Conservation (phyloP, 2,888 invertebrate species). For the Parochlus steinenii region DNA sequence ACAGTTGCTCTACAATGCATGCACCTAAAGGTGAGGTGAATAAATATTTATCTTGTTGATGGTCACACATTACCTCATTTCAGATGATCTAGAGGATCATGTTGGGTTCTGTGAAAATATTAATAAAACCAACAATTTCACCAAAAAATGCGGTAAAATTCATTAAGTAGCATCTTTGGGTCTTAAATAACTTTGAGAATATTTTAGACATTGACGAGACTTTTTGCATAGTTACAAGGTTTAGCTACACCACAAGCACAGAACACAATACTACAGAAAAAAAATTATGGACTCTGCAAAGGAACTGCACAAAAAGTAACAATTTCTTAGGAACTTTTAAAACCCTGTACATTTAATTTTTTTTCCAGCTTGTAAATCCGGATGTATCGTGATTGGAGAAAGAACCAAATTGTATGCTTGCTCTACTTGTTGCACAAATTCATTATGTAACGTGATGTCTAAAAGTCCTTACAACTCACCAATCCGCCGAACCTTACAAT, state of each 20-base stretch:
- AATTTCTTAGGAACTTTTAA: no score
- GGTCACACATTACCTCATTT: no score
- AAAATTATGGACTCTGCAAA: slow-evolving; percentile 67
- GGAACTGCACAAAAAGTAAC: slow-evolving; percentile 67
- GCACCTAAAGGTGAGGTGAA: no score
- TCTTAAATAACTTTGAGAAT: no score
- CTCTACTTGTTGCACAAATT: slow-evolving; percentile 66
- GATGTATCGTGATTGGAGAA: slow-evolving; percentile 79
- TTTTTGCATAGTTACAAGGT: slow-evolving; percentile 51
- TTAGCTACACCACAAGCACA: slow-evolving; percentile 67
- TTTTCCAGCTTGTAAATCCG: slow-evolving; percentile 75
- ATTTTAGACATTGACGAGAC: no score
- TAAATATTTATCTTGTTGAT: no score
- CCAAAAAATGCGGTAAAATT: slow-evolving; percentile 11
- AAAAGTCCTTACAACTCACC: no score
- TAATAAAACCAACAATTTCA: slow-evolving; percentile 1
- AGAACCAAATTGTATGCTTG: slow-evolving; percentile 76
- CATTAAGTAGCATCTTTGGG: no score
- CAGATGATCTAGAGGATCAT: no score
- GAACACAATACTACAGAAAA: slow-evolving; percentile 61
- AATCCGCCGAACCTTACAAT: no score
- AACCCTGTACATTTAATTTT: no score
- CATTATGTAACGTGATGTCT: slow-evolving; percentile 44
- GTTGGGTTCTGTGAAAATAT: slow-evolving; percentile 55
- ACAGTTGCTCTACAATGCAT: slow-evolving; percentile 60